Evolutionary conservation across 2,888 invertebrate genomes (phyloP), one percentile per base, ranked within the genome.

Genomic region (Sylvicola fuscatus): DNA sequence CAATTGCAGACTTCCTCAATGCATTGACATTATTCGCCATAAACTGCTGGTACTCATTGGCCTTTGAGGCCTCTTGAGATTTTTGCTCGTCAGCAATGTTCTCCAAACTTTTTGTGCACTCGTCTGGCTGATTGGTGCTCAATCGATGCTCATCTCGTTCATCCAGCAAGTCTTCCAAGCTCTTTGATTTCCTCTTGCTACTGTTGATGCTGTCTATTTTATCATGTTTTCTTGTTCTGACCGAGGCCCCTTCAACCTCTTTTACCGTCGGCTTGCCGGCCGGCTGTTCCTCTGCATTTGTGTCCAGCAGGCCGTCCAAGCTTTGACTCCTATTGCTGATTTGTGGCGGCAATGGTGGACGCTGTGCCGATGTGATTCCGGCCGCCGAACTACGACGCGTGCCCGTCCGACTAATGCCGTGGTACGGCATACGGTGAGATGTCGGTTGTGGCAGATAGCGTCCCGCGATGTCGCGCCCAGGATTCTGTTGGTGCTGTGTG

Each of bases 161-260:
- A 43, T 71, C 68, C 33, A 72, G 50, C 14, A 73, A 60, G 39
- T 68, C 71, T 47, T 74, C 73, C 40, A 73, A 56, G 48, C 73
- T 73, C 34, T 70, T 67, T 31, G 74, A 72, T 45, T 68, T 60
- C 39, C 68, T 50, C 44, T 58, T 56, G 34, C 52, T 52, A 10
- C 47, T 46, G 16, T 15, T 33, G 7, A 5, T 33, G 12, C 11
- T 16, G 8, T n/a, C 11, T 60, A 34, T 27, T 32, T 34, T 33
- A 14, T 15, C 33, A 27, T 31, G 28, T 21, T 27, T 35, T 31
- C 32, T 45, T 43, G 27, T 41, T 41, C 39, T 51, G 2, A 14
- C 6, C 11, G 17, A 12, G 11, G 12, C 27, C 11, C 14, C 16
- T 16, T 16, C 17, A 11, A 16, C 10, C 12, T 16, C 16, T 16